Evolutionary conservation across 2,797 vertebrate species (phyloP).

Genomic region (Heteromormyrus szaboi): DNA sequence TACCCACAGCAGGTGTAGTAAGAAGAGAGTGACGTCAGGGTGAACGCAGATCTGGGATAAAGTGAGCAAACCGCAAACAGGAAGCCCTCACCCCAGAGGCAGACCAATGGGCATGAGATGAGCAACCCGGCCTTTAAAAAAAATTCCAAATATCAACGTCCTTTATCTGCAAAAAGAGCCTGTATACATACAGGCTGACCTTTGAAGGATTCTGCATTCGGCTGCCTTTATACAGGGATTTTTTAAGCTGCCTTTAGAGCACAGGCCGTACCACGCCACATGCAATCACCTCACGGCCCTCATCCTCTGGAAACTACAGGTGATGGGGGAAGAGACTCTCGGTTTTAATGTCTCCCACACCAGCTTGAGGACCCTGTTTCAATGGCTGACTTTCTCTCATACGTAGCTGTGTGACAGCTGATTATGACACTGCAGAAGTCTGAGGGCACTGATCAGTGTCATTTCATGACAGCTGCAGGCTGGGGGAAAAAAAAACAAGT

Average conservation of each 20-base stretch:
- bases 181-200: not conserved
- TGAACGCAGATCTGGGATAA: not conserved
- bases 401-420: not conserved
- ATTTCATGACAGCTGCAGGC: not conserved
- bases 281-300: not conserved
- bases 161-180: not conserved
- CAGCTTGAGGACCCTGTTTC: not conserved
- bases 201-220: not conserved
- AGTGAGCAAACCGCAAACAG: not conserved
- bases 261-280: too few relatives aligned
- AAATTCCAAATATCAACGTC: not conserved
- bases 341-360: not conserved
- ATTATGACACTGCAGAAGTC: not conserved
- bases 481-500: not conserved
- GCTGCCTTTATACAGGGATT: not conserved
- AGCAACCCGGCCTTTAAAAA: not conserved
- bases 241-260: not conserved
- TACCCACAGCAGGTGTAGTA: not conserved
- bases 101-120: not conserved
- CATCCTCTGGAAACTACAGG: not conserved
- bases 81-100: not conserved
- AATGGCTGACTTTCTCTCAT: not conserved
- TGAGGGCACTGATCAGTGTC: not conserved
- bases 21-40: not conserved
- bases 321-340: not conserved